Evolutionary conservation across 2,888 invertebrate species (phyloP).

Genomic region (Aphidoletes aphidimyza): DNA sequence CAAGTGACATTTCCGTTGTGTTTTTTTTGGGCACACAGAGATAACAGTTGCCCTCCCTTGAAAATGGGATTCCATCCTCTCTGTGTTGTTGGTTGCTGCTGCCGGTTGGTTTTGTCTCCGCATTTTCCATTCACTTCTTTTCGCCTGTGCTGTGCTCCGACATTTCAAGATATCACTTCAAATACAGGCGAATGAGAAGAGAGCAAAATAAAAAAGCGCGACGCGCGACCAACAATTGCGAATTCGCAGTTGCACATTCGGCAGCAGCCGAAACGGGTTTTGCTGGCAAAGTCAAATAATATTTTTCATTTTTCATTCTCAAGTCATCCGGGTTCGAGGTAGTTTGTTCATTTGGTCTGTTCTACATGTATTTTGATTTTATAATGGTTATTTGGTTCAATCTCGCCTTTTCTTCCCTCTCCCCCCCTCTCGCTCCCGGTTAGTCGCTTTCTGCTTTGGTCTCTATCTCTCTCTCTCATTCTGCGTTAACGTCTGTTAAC

Average conservation of each 20-base stretch:
- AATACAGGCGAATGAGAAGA: background rate
- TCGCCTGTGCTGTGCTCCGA: background rate
- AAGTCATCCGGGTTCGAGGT: background rate
- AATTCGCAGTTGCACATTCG: too few relatives aligned
- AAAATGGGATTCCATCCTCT: background rate
- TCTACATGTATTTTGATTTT: background rate
- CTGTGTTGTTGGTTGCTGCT: too few relatives aligned
- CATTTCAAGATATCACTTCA: background rate
- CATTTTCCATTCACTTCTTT: background rate
- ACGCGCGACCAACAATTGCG: too few relatives aligned
- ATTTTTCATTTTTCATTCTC: constrained; percentile 27
- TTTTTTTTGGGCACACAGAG: constrained; percentile 7
- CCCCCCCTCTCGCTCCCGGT: background rate
- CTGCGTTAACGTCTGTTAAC: constrained; percentile 20
- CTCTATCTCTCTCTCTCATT: background rate
- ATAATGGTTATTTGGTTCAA: constrained; percentile 12
- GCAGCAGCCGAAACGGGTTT: background rate
- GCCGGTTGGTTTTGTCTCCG: too few relatives aligned
- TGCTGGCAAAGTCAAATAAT: constrained; percentile 29
- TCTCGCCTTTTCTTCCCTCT: background rate
- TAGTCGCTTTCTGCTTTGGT: too few relatives aligned
- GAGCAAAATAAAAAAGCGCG: too few relatives aligned
- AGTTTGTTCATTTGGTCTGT: constrained; percentile 10
- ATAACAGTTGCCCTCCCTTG: background rate
- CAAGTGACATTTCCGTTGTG: constrained; percentile 37